Base-by-base conservation (phyloP, 2,113 vertebrate species). In the Sialia sialis region DNA sequence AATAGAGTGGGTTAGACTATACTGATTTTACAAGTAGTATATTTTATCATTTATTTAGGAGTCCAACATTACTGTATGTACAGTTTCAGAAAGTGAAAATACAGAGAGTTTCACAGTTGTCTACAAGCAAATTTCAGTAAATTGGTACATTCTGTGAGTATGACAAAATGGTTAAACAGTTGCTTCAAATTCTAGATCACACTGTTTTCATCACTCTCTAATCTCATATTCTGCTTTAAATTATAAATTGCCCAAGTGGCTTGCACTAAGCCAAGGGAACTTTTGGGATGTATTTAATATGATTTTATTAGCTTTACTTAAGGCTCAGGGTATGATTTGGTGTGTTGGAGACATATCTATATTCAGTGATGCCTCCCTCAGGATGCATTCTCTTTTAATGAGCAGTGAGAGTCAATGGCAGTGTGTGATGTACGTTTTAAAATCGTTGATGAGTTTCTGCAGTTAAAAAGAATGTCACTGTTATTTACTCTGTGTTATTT, bases 191-290 rank as follows among this genome's bases (percentile, higher is more conserved):
- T 87, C 75, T 63, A 70, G 46, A 93, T 91, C 74, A 54, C 38
- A 39, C 58, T 80, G 66, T 89, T 91, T 95, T 69, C 54, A 82
- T 79, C 59, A 85, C 23, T 84, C 56, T 93, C 74, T 95, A 89
- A 94, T 95, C 87, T 94, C 59, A 87, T 95, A 83, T 85, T 95
- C 84, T 89, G 38, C 95, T 95, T 96, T 95, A 95, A 95, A 95
- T 95, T 95, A 95, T 87, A 87, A 83, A 95, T 95, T 91, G 91
- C 91, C 55, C 89, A 77, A 87, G 94, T 69, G 91, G 23, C 67
- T 63, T 36, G 63, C 51, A 85, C 67, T 83, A 80, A 85, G 84
- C 70, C 78, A 74, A 66, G 81, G 91, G 91, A 97, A 95, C 81
- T 89, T 89, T 91, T 89, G 89, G 87, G 81, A 93, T 73, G 62